Base-by-base conservation (phyloP, 2,113 vertebrate species). In the human (Homo sapiens) region DNA sequence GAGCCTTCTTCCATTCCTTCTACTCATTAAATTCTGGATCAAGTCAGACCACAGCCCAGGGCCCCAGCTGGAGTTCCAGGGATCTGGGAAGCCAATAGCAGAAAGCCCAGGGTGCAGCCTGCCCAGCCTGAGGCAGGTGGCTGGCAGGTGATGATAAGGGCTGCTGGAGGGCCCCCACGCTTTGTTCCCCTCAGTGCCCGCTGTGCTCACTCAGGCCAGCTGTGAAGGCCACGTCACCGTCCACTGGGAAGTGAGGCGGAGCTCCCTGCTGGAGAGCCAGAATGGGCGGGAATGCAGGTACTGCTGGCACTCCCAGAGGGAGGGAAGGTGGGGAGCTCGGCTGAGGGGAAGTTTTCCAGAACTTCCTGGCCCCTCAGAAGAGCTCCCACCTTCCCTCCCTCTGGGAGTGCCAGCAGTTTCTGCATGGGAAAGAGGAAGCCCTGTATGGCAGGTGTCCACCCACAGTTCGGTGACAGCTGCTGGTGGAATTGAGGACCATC, bases 361-460 rank as follows among this genome's bases (percentile, higher is more conserved):
- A 64, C 61, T 64, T 32, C 61, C 61, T 64, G 61, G 27, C 17
- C 40, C 40, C 25, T 55, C 16, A 23, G 18, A 23, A 35, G 59
- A 68, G 43, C 83, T 68, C 64, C 45, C 61, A n/a, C 23, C 18
- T 48, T 48, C 43, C 43, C 32, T 48, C 43, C 59, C 61, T n/a
- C 1, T 17, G 64, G 64, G 22, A 50, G 35, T 70, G 22, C 64
- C 23, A 5, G 7, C 13, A 43, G 35, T 30, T 50, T 2, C 75
- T 43, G 11, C 66, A 8, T 12, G 40, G 48, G 22, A 75, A 89
- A 22, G 55, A 40, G 27, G 76, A 35, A 66, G 11, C 4, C 22
- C 1, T 25, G 4, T 8, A 1, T 6, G 1, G 1, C 9, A 38
- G 50, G 59, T n/a, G 8, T 17, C 25, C 52, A 52, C 61, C 16